Conservation (phyloP, 92 coral and sea anemone genomes). For the Phenganax subtilis region DNA sequence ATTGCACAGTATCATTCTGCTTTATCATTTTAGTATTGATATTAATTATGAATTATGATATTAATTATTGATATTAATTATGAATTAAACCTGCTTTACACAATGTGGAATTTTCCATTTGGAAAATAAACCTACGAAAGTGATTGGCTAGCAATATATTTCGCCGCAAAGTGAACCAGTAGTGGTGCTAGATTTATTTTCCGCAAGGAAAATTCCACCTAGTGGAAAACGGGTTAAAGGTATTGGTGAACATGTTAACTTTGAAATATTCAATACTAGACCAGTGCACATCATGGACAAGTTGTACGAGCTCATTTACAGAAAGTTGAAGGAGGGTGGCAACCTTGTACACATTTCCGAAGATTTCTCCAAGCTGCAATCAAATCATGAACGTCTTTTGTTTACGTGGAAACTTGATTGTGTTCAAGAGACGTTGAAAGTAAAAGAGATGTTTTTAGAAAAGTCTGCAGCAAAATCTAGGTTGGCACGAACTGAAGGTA, state of each 20-base stretch:
- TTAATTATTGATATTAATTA: too few relatives aligned
- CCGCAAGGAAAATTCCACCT: neutral
- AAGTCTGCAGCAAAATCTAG: constrained; percentile 61
- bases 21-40: too few relatives aligned
- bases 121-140: too few relatives aligned
- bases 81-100: too few relatives aligned
- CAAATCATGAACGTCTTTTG: constrained; percentile 65
- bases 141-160: too few relatives aligned
- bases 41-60: too few relatives aligned
- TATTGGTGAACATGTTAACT: neutral
- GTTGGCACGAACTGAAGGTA: constrained; percentile 67
- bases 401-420: constrained; percentile 59
- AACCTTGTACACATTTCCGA: constrained; percentile 56
- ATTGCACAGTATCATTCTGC: too few relatives aligned
- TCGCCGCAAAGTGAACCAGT: too few relatives aligned
- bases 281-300: constrained; percentile 27
- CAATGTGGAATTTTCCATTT: too few relatives aligned
- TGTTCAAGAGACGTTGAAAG: constrained; percentile 53
- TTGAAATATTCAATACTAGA: constrained; percentile 3
- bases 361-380: constrained; percentile 58
- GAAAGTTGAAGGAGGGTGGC: constrained; percentile 52
- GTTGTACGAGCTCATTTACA: constrained; percentile 58
- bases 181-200: too few relatives aligned
- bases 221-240: neutral
- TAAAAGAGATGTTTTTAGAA: constrained; percentile 47